phyloP scores from a whole-genome alignment of 2,888 invertebrate genomes.

The Priocnemis perturbator region DNA sequence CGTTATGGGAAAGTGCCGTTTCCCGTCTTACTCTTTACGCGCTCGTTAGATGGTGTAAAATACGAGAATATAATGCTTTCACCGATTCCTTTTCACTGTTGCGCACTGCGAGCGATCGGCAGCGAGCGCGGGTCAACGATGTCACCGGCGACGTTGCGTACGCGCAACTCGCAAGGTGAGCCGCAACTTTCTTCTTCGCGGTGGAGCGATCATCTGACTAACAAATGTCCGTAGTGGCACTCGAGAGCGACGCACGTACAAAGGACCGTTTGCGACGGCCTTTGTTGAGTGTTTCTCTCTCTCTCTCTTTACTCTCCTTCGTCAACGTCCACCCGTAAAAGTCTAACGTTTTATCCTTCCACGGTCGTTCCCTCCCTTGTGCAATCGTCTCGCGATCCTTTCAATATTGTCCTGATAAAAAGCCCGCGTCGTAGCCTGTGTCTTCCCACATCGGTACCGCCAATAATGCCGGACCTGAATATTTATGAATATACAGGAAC shows the following conservation, averaged over 20 bases:
- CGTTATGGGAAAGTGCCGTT: conserved; percentile 18
- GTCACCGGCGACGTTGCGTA: conserved; percentile 22
- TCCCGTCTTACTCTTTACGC: conserved; percentile 5
- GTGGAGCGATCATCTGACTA: conserved; percentile 29
- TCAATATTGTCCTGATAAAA: too few relatives aligned
- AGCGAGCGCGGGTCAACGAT: conserved; percentile 38
- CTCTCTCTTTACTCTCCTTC: too few relatives aligned
- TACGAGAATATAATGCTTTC: conserved; percentile 45
- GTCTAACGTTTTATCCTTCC: too few relatives aligned
- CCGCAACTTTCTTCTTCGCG: conserved; percentile 50
- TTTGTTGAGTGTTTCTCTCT: too few relatives aligned
- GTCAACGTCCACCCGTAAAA: too few relatives aligned
- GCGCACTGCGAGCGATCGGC: conserved; percentile 28
- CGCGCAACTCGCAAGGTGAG: conserved; percentile 29
- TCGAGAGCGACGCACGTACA: conserved; percentile 21
- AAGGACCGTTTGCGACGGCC: conserved; percentile 8
- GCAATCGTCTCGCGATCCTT: too few relatives aligned
- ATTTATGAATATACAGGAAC: neutral
- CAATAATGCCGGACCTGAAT: too few relatives aligned
- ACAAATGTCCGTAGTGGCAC: conserved; percentile 34
- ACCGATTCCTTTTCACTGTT: conserved; percentile 38
- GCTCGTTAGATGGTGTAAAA: conserved; percentile 28
- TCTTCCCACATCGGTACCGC: too few relatives aligned
- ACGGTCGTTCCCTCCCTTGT: too few relatives aligned
- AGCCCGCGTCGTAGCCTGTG: too few relatives aligned